phyloP scores from a whole-genome alignment of 2,888 invertebrate genomes.

The Acleris laterana region DNA sequence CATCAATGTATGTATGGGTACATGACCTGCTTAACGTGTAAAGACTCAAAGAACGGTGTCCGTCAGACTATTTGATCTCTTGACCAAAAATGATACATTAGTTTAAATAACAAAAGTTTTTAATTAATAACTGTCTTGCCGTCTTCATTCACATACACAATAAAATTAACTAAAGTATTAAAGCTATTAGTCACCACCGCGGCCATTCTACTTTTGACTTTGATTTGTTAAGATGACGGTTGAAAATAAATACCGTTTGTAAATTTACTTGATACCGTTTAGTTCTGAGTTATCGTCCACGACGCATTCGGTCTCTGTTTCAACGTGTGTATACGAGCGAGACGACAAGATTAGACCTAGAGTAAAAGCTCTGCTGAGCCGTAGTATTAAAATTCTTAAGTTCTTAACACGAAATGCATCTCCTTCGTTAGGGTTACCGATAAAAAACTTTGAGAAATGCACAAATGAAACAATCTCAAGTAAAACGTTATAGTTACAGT shows the following conservation, averaged over 20 bases:
- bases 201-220: not conserved
- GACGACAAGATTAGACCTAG: not conserved
- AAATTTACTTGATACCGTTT: not conserved
- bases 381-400: conserved; percentile 13
- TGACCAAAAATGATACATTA: conserved; percentile 3
- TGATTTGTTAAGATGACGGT: not conserved
- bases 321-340: not conserved
- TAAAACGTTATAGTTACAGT: no score
- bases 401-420: conserved; percentile 16
- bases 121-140: conserved; percentile 15
- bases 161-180: not conserved
- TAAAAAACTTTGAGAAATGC: no score
- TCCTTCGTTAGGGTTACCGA: conserved; percentile 1
- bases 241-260: not conserved
- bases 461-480: no score
- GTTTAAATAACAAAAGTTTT: conserved; percentile 5
- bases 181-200: not conserved
- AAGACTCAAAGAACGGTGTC: not conserved
- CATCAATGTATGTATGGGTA: not conserved
- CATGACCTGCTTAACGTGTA: conserved; percentile 1
- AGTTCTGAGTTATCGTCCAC: not conserved
- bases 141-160: conserved; percentile 2
- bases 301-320: not conserved
- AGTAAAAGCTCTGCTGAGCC: conserved; percentile 7
- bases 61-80: not conserved